phyloP scores from a whole-genome alignment of 2,113 vertebrate species.

The Speoplatyrhinus poulsoni region DNA sequence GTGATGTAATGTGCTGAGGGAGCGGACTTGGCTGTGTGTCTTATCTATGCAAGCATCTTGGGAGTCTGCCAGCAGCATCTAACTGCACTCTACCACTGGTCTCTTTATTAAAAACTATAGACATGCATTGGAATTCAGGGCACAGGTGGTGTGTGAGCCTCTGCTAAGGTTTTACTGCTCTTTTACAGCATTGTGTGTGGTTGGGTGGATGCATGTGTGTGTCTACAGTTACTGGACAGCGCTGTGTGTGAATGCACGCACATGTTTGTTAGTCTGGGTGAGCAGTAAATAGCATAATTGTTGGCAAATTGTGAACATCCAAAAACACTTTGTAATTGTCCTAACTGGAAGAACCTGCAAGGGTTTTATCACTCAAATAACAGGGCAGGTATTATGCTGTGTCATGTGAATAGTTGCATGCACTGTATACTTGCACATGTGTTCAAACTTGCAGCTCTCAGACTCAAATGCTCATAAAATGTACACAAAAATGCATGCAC shows the following conservation, averaged over 20 bases:
- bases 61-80: constrained; percentile 62
- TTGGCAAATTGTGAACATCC: too few relatives aligned
- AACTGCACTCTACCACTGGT: constrained; percentile 51
- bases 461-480: constrained; percentile 43
- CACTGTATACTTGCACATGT: neutral
- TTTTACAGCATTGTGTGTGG: neutral
- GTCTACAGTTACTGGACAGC: neutral
- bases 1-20: constrained; percentile 56
- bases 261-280: too few relatives aligned
- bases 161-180: constrained; percentile 16
- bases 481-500: constrained; percentile 9
- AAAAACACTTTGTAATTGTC: too few relatives aligned
- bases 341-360: too few relatives aligned
- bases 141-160: constrained; percentile 50
- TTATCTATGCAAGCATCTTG: constrained; percentile 60
- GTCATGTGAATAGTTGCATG: too few relatives aligned
- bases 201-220: neutral
- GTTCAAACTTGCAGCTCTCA: constrained; percentile 21
- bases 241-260: too few relatives aligned
- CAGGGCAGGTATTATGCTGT: too few relatives aligned
- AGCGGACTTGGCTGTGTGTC: constrained; percentile 43
- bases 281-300: too few relatives aligned
- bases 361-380: too few relatives aligned
- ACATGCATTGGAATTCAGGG: constrained; percentile 41
- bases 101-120: constrained; percentile 65